Evolutionary conservation across 2,797 vertebrate genomes (phyloP).

Genomic region (Ciconia nigra): DNA sequence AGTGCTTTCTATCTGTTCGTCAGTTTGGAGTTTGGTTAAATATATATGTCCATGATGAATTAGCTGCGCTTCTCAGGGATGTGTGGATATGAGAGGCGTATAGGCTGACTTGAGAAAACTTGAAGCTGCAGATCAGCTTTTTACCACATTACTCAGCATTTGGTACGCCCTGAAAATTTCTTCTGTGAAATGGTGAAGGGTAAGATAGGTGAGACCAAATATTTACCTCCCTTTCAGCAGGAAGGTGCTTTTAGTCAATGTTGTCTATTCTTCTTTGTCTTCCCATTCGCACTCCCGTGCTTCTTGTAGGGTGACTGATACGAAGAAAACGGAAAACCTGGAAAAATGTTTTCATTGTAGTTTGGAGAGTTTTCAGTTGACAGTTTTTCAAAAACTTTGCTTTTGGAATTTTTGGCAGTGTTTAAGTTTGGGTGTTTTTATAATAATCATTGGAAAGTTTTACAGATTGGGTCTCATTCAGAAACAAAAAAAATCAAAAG

Average conservation of each 20-base stretch:
- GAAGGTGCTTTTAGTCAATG: background rate
- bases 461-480: background rate
- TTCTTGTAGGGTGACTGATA: background rate
- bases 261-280: background rate
- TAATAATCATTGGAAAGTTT: background rate
- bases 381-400: background rate
- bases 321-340: background rate
- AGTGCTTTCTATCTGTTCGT: background rate
- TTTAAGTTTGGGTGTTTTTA: background rate
- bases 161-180: background rate
- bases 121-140: background rate
- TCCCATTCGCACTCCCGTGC: background rate
- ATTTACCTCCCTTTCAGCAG: background rate
- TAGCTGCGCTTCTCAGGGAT: background rate
- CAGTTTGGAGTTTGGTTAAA: background rate
- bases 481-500: background rate
- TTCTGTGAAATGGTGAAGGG: background rate
- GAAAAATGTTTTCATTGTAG: background rate
- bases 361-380: background rate
- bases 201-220: background rate
- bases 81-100: background rate
- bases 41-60: background rate
- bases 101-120: background rate
- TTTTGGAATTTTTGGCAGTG: background rate
- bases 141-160: background rate